phyloP scores from a whole-genome alignment of 2,113 vertebrate genomes.

The Lycocorax pyrrhopterus region DNA sequence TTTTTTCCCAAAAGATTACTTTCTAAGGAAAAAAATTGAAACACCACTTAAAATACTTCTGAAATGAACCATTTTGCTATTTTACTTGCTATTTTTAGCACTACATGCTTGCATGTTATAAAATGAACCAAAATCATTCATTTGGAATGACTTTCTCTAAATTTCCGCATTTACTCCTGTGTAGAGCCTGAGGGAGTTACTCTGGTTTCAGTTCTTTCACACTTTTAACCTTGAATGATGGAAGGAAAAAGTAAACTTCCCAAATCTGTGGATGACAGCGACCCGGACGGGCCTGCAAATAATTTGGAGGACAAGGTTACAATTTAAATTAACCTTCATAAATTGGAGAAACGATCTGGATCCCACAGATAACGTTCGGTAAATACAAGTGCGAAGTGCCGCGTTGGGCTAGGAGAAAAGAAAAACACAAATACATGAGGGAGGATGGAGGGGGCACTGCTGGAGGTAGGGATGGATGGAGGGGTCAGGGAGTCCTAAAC shows the following conservation, averaged over 20 bases:
- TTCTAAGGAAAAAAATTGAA: background rate
- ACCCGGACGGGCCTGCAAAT: background rate
- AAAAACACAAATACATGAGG: background rate
- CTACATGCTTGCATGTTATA: background rate
- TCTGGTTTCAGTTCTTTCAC: constrained; percentile 10
- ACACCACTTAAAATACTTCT: background rate
- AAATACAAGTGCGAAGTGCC: background rate
- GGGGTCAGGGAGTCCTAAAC: background rate
- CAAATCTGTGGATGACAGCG: background rate
- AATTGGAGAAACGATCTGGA: constrained; percentile 3
- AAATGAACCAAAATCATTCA: background rate
- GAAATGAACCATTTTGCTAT: background rate
- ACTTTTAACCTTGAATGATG: constrained; percentile 37
- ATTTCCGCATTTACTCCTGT: background rate
- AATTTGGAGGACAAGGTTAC: constrained; percentile 38
- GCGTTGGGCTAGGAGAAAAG: background rate
- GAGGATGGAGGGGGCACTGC: background rate
- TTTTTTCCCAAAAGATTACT: background rate
- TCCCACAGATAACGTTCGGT: background rate
- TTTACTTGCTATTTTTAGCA: background rate
- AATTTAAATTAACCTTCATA: constrained; percentile 60
- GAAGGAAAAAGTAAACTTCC: constrained; percentile 30
- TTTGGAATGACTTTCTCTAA: constrained; percentile 33
- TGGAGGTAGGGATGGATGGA: background rate
- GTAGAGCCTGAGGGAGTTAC: constrained; percentile 31